Conservation (phyloP, 1,140 invertebrate species). For the Drosophila guanche region DNA sequence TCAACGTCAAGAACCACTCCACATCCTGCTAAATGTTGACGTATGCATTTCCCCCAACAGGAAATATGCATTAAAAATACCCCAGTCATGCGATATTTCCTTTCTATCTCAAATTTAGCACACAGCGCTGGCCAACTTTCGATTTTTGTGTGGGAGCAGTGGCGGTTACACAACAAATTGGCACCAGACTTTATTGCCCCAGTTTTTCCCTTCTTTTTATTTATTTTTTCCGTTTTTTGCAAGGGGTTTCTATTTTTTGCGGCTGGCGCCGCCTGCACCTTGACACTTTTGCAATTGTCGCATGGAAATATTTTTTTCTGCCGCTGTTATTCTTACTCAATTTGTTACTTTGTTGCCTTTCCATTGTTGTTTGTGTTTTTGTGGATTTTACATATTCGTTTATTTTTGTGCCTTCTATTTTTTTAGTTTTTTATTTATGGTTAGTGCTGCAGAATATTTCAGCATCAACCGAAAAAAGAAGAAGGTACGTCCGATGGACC, state of each 20-base stretch:
- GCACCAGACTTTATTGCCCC: conserved; percentile 43
- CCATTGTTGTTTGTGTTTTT: conserved; percentile 32
- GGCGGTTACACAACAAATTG: conserved; percentile 31
- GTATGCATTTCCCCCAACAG: conserved; percentile 32
- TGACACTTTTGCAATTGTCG: conserved; percentile 54
- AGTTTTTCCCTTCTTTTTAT: conserved; percentile 23
- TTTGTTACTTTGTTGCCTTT: conserved; percentile 38
- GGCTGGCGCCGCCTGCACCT: conserved; percentile 46
- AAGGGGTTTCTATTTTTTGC: conserved; percentile 1
- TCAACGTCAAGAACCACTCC: too few species aligned
- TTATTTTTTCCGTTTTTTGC: conserved; percentile 14
- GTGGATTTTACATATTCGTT: conserved; percentile 34
- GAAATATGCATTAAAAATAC: conserved; percentile 41
- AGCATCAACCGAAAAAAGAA: conserved; percentile 31
- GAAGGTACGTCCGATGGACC: conserved; percentile 16
- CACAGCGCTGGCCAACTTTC: conserved; percentile 41
- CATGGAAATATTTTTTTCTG: conserved; percentile 48
- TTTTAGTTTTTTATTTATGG: conserved; percentile 41
- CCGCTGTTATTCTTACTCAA: conserved; percentile 46
- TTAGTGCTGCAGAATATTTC: conserved; percentile 45
- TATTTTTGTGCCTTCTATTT: conserved; percentile 2
- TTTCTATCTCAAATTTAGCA: conserved; percentile 10
- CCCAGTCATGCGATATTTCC: conserved; percentile 24
- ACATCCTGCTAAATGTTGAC: conserved; percentile 23
- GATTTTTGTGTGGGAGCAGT: conserved; percentile 32